These are phyloP conservation scores for Perognathus longimembris DNA, from an alignment of 2,113 vertebrate genomes.

Conservation along the genomic window DNA sequence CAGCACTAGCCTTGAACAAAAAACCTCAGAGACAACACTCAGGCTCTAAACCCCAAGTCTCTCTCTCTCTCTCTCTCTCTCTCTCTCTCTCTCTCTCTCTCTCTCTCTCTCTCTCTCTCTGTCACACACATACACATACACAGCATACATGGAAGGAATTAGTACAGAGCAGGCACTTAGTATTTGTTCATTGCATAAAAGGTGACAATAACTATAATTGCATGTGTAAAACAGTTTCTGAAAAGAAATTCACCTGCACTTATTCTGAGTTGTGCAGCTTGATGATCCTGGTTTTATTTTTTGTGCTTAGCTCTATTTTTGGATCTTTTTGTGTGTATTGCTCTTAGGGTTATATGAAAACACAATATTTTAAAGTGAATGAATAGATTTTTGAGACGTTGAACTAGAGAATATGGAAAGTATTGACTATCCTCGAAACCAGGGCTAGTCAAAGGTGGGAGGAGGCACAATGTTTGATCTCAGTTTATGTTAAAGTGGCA, in stretches of 20 bases:
- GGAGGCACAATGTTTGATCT: too few species aligned
- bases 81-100: too few species aligned
- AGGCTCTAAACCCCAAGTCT: too few species aligned
- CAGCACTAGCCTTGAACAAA: too few species aligned
- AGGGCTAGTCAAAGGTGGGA: not conserved
- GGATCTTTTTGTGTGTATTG: not conserved
- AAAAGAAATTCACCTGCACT: not conserved
- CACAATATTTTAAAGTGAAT: not conserved
- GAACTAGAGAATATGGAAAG: not conserved
- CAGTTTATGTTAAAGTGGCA: too few species aligned
- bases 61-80: too few species aligned
- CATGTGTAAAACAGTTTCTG: not conserved
- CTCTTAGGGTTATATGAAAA: slow-evolving; percentile 4
- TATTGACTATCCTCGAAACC: not conserved
- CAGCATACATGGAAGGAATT: not conserved
- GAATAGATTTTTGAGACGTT: not conserved
- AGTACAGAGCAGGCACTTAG: not conserved
- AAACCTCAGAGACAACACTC: too few species aligned
- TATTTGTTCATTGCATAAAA: not conserved
- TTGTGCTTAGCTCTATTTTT: slow-evolving; percentile 1
- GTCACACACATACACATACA: too few species aligned
- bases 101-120: too few species aligned
- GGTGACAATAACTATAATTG: not conserved
- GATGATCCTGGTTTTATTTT: not conserved
- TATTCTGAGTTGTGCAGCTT: not conserved